Conservation (phyloP, 2,888 invertebrate species). For the Melitaea athalia region DNA sequence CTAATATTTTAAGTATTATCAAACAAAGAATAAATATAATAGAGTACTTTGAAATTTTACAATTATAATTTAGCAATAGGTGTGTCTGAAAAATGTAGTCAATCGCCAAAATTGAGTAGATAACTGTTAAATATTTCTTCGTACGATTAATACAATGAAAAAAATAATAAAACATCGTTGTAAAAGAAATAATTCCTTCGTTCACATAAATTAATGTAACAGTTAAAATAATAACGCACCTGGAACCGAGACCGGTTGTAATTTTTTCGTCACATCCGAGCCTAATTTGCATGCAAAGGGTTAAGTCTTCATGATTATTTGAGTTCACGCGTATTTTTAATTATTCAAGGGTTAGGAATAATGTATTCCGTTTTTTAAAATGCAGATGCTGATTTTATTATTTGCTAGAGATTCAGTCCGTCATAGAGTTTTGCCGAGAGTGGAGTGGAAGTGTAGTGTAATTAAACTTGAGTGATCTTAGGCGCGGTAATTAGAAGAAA, state of each 20-base stretch:
- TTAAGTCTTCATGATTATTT: conserved; percentile 79
- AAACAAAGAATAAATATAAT: background rate
- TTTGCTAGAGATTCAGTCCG: conserved; percentile 60
- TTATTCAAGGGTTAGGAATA: conserved; percentile 77
- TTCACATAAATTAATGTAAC: conserved; percentile 11
- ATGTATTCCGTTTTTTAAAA: conserved; percentile 69
- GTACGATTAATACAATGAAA: background rate
- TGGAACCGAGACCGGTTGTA: conserved; percentile 69
- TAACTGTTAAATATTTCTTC: background rate
- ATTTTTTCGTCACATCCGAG: conserved; percentile 62
- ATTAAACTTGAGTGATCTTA: conserved; percentile 35
- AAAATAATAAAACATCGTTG: conserved; percentile 6
- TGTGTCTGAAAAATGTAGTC: too few species aligned
- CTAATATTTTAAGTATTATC: background rate
- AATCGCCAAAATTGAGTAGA: background rate
- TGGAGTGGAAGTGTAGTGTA: conserved; percentile 47
- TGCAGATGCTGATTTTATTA: conserved; percentile 62
- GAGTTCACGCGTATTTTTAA: conserved; percentile 80
- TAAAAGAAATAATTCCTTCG: background rate
- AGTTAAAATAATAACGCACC: conserved; percentile 68
- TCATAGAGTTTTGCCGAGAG: conserved; percentile 63
- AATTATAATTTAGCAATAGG: too few species aligned
- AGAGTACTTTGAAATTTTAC: too few species aligned
- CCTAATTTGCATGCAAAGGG: conserved; percentile 78
- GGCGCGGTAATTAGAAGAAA: conserved; percentile 25